Conservation (phyloP, 2,888 invertebrate genomes). For the Megamerina dolium region DNA sequence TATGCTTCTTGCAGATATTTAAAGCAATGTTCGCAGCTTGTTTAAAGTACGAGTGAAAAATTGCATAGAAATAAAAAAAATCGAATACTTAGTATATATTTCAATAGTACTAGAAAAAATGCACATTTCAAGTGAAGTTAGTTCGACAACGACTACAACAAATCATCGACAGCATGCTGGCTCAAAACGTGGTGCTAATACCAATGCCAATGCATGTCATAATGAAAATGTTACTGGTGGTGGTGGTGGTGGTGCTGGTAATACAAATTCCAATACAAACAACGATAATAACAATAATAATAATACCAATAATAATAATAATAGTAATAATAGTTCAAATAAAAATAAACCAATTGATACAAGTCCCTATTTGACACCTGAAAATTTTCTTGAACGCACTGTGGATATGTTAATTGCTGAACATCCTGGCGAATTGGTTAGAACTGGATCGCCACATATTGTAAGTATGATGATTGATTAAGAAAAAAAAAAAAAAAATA, state of each 20-base stretch:
- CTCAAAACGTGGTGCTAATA: slow-evolving; percentile 17
- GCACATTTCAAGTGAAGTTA: slow-evolving; percentile 76
- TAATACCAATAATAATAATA: slow-evolving; percentile 30
- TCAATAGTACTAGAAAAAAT: no score
- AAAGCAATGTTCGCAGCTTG: no score
- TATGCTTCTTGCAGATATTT: no score
- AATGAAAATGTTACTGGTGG: slow-evolving; percentile 10
- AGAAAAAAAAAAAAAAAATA: no score
- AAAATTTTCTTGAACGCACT: slow-evolving; percentile 75
- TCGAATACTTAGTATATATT: no score
- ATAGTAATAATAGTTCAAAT: slow-evolving; percentile 28
- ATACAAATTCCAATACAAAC: slow-evolving; percentile 20
- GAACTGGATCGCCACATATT: slow-evolving; percentile 93
- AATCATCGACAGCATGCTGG: slow-evolving; percentile 50
- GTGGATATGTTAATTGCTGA: slow-evolving; percentile 79
- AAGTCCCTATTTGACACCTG: slow-evolving; percentile 63
- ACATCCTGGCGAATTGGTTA: slow-evolving; percentile 86
- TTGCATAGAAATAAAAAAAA: no score
- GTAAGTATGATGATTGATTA: no score
- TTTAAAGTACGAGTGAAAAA: no score
- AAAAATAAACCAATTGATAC: slow-evolving; percentile 40
- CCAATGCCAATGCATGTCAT: no score
- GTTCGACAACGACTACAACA: slow-evolving; percentile 67
- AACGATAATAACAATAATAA: slow-evolving; percentile 27
- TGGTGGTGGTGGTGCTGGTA: slow-evolving; percentile 24